Conservation (phyloP, 2,797 vertebrate species). For the Eidolon dupreanum region DNA sequence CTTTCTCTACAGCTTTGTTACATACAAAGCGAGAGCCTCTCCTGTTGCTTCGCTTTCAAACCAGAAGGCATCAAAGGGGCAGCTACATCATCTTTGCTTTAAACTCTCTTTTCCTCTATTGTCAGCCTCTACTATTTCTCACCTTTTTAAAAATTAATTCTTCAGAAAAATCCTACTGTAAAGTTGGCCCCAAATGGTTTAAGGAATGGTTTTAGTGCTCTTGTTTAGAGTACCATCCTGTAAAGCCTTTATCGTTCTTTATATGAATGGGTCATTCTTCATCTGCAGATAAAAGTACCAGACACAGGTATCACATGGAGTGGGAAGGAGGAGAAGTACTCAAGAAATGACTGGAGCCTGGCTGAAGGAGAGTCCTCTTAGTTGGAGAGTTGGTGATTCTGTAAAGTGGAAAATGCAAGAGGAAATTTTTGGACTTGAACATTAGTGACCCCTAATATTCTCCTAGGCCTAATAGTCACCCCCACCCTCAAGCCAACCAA, state of each 20-base stretch:
- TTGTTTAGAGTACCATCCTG: conserved; percentile 54
- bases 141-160: conserved; percentile 60
- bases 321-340: neutral
- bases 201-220: conserved; percentile 43
- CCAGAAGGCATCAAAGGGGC: conserved; percentile 58
- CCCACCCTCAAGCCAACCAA: conserved; percentile 19
- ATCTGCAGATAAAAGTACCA: conserved; percentile 8
- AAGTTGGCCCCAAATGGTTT: conserved; percentile 56
- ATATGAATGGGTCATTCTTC: neutral
- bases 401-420: conserved; percentile 20
- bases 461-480: neutral
- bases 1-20: conserved; percentile 41
- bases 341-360: neutral
- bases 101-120: conserved; percentile 55
- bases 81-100: conserved; percentile 64
- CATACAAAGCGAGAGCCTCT: conserved; percentile 45
- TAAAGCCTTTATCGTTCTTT: conserved; percentile 37
- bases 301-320: neutral
- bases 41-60: conserved; percentile 62
- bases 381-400: neutral
- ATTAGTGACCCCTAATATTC: neutral
- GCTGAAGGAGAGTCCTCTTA: neutral
- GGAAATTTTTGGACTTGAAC: neutral
- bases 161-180: conserved; percentile 45
- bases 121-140: conserved; percentile 38